Conservation (phyloP, 1,140 invertebrate genomes). For the Drosophila kohkoa region DNA sequence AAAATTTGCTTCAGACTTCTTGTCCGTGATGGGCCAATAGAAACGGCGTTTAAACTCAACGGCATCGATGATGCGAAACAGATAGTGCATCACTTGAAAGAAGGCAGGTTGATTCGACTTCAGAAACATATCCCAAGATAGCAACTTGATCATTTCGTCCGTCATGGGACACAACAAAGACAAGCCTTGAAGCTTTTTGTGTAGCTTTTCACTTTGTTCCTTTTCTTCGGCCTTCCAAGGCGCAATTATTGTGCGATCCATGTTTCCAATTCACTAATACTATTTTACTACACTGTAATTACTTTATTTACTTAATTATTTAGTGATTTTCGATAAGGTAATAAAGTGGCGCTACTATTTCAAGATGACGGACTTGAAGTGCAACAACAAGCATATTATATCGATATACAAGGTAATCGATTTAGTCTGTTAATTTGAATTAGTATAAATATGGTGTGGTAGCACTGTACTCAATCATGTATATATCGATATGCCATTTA, state of each 20-base stretch:
- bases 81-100: slow-evolving; percentile 85
- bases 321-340: background rate
- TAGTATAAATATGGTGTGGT: background rate
- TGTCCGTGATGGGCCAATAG: slow-evolving; percentile 86
- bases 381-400: background rate
- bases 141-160: slow-evolving; percentile 67
- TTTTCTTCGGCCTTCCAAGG: slow-evolving; percentile 79
- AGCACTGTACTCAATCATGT: too few species aligned
- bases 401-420: slow-evolving; percentile 1
- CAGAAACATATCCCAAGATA: slow-evolving; percentile 85
- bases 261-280: slow-evolving; percentile 14
- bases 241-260: slow-evolving; percentile 76
- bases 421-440: background rate
- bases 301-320: background rate
- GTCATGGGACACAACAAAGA: slow-evolving; percentile 59
- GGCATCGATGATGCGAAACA: slow-evolving; percentile 85
- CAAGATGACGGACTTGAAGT: slow-evolving; percentile 15
- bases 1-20: slow-evolving; percentile 85
- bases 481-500: too few species aligned
- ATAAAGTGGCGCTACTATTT: slow-evolving; percentile 1
- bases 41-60: slow-evolving; percentile 84
- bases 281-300: too few species aligned
- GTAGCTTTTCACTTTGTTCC: slow-evolving; percentile 70
- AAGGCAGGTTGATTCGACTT: slow-evolving; percentile 86
- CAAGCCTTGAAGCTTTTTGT: slow-evolving; percentile 65